phyloP scores from a whole-genome alignment of 2,113 vertebrate species.

The Orientallactaga bullata region DNA sequence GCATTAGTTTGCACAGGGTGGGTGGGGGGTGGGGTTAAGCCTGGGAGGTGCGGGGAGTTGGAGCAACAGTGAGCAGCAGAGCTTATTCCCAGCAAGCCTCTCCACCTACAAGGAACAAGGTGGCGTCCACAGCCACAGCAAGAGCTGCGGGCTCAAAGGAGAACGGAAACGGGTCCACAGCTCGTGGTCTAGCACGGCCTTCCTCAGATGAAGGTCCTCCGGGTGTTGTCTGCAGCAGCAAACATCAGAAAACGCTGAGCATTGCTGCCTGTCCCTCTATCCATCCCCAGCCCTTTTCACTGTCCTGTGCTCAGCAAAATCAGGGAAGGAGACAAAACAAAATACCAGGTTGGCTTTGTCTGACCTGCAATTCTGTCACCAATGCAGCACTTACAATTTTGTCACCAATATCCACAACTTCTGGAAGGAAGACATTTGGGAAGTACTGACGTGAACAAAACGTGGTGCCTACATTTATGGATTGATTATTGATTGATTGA shows the following conservation, averaged over 20 bases:
- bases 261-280: too few relatives aligned
- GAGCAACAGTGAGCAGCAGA: neutral
- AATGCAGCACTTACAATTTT: conserved; percentile 33
- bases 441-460: neutral
- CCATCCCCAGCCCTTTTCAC: neutral
- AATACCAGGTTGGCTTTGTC: neutral
- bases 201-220: neutral
- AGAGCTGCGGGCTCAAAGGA: neutral
- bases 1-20: too few relatives aligned
- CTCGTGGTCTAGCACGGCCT: neutral
- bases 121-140: neutral
- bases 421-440: conserved; percentile 37
- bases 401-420: neutral
- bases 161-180: neutral
- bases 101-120: neutral
- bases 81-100: neutral
- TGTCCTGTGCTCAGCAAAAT: neutral
- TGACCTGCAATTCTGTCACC: neutral
- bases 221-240: neutral
- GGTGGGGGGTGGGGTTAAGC: too few relatives aligned
- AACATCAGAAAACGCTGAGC: too few relatives aligned
- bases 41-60: too few relatives aligned
- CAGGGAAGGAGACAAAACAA: neutral
- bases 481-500: too few relatives aligned
- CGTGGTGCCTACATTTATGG: too few relatives aligned